Conservation (phyloP, 2,888 invertebrate genomes). For the Ochropacha duplaris region DNA sequence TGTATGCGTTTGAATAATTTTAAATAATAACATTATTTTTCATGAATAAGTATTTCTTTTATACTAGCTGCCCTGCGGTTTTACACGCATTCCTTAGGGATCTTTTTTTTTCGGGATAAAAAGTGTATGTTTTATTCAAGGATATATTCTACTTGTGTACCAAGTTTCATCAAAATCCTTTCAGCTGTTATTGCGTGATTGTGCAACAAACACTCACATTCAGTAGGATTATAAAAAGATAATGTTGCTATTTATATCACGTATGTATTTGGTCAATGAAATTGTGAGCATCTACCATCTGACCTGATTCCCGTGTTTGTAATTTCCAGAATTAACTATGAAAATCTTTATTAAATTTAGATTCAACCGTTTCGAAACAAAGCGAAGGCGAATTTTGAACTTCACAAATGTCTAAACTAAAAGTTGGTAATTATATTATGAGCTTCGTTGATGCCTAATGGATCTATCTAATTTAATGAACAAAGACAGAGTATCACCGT, state of each 20-base stretch:
- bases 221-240: too few species aligned
- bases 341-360: background rate
- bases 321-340: background rate
- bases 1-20: background rate
- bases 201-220: too few species aligned
- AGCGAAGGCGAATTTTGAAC: background rate
- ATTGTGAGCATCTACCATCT: too few species aligned
- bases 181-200: too few species aligned
- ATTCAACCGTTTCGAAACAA: background rate
- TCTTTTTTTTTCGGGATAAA: too few species aligned
- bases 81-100: too few species aligned
- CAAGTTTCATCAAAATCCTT: too few species aligned
- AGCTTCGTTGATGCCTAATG: slow-evolving; percentile 30
- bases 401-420: background rate
- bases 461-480: slow-evolving; percentile 10
- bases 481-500: background rate
- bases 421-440: slow-evolving; percentile 30
- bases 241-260: too few species aligned
- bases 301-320: background rate
- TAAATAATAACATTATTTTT: background rate
- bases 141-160: too few species aligned
- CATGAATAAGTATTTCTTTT: background rate
- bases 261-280: too few species aligned
- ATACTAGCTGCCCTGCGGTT: too few species aligned
- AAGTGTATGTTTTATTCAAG: too few species aligned